Conservation (phyloP, 2,797 vertebrate genomes). For the Ceryle rudis region DNA sequence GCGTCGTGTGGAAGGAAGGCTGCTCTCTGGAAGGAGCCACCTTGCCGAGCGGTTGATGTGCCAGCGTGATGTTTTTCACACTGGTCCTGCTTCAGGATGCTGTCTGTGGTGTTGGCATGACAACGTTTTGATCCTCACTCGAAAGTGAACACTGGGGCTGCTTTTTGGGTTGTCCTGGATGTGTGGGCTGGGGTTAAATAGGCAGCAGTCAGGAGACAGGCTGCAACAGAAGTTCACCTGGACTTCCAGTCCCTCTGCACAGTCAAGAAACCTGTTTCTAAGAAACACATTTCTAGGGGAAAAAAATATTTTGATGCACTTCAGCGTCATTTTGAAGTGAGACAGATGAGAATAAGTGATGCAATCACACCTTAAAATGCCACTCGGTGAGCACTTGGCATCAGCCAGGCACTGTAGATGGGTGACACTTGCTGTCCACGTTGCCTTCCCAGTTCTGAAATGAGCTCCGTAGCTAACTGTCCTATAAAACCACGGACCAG, state of each 20-base stretch:
- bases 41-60: background rate
- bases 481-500: background rate
- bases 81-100: background rate
- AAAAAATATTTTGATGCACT: background rate
- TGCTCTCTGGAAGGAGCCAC: background rate
- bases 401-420: background rate
- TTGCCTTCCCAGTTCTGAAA: background rate
- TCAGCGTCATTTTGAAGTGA: background rate
- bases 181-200: background rate
- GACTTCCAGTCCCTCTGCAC: background rate
- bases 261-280: background rate
- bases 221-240: background rate
- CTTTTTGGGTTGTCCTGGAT: background rate
- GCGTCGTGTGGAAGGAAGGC: background rate
- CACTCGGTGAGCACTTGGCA: background rate
- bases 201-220: background rate
- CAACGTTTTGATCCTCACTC: background rate
- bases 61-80: background rate
- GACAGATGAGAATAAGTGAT: constrained; percentile 26
- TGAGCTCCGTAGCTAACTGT: background rate
- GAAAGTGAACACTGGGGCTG: background rate
- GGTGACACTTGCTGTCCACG: background rate
- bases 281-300: background rate
- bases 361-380: constrained; percentile 34
- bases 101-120: background rate